Percentiles rank a stretch among this genome's conserved stretches.
Conservation (phyloP, 30 jellyfish, hydroid and myxozoan genomes). For the Sanderia malayensis region DNA sequence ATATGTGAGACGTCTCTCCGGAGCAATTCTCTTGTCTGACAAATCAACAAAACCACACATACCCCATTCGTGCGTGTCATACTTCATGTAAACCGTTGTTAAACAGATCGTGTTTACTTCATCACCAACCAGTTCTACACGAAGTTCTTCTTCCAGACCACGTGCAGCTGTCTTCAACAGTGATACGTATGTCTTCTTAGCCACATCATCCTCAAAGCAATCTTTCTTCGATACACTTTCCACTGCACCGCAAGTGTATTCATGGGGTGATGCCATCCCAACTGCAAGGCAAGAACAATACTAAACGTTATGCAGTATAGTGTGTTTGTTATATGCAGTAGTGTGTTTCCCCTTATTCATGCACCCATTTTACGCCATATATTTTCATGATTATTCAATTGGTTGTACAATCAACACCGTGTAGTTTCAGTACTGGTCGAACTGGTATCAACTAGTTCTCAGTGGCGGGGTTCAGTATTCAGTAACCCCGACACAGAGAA, state of each 20-base stretch:
- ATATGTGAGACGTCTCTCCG: constrained; percentile 67
- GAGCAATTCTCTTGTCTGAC: constrained; percentile 69
- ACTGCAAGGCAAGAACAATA: constrained; percentile 39
- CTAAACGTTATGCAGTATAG: too few relatives aligned
- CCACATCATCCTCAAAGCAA: constrained; percentile 27
- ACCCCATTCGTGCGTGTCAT: constrained; percentile 89
- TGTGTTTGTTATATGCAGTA: too few relatives aligned
- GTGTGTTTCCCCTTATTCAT: too few relatives aligned
- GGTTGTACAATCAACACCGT: too few relatives aligned
- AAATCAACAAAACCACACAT: constrained; percentile 78
- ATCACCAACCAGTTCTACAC: constrained; percentile 70
- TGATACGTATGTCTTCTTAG: constrained; percentile 45
- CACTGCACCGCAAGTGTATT: constrained; percentile 85
- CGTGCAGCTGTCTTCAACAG: constrained; percentile 76
- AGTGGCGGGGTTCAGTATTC: too few relatives aligned
- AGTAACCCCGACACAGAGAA: too few relatives aligned
- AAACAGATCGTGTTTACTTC: constrained; percentile 69
- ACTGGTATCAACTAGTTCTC: too few relatives aligned
- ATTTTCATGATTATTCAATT: too few relatives aligned
- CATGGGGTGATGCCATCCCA: constrained; percentile 79
- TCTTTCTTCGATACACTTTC: constrained; percentile 85
- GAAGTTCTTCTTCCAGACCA: constrained; percentile 71
- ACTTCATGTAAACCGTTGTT: constrained; percentile 72
- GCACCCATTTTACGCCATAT: too few relatives aligned
- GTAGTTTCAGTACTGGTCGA: too few relatives aligned